Percentiles rank a stretch among this genome's conserved stretches.
phyloP scores from a whole-genome alignment of 2,888 invertebrate species.

The Coelogynopora nodosa region DNA sequence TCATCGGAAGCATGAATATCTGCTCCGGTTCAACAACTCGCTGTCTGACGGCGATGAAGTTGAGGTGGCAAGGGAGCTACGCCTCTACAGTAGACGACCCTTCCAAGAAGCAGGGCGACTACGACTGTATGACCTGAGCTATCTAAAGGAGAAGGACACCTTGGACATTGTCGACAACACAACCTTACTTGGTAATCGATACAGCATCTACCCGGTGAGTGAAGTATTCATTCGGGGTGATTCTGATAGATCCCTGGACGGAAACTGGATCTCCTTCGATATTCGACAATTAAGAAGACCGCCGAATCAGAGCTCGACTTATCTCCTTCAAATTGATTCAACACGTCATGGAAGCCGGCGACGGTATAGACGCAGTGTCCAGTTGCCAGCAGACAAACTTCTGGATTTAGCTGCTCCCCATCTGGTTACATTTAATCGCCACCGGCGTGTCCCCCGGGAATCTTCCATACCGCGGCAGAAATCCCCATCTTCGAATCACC shows the following conservation, averaged over 20 bases:
- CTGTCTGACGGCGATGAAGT: neutral
- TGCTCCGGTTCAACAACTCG: neutral
- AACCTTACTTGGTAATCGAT: too few relatives aligned
- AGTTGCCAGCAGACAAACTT: neutral
- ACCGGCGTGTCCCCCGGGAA: neutral
- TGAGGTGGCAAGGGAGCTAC: neutral
- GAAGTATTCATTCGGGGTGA: neutral
- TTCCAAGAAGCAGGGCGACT: neutral
- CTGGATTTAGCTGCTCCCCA: too few relatives aligned
- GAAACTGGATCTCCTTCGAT: neutral
- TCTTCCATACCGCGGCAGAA: neutral
- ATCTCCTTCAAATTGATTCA: neutral
- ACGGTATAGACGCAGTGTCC: neutral
- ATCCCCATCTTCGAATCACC: neutral
- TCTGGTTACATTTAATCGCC: neutral
- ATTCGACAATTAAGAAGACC: neutral
- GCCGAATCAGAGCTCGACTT: neutral
- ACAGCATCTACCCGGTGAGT: neutral
- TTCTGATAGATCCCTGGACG: too few relatives aligned
- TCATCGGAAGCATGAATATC: too few relatives aligned
- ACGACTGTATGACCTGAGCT: neutral
- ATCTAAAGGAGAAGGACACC: neutral
- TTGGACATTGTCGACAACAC: too few relatives aligned
- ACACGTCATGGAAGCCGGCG: neutral
- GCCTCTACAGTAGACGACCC: neutral